Evolutionary conservation across 2,113 vertebrate species (phyloP).

Genomic region (Toxotes jaculatrix): DNA sequence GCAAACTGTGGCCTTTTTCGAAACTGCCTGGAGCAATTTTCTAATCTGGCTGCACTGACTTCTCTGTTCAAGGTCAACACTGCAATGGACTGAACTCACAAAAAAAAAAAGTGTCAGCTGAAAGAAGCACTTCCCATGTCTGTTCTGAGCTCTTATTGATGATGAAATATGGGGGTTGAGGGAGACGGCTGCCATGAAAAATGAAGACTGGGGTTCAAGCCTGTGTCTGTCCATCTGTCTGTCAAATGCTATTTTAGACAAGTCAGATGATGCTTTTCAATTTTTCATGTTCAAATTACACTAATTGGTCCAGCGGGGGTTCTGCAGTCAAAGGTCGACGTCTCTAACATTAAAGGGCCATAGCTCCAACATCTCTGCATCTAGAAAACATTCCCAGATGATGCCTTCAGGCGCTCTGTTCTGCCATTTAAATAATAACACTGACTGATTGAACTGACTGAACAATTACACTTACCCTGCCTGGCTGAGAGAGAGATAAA

Average conservation of each 20-base stretch:
- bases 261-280: not conserved
- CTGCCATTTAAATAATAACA: not conserved
- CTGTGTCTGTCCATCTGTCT: not conserved
- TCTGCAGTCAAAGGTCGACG: constrained; percentile 23
- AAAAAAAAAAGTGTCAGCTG: not conserved
- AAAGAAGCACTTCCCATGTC: not conserved
- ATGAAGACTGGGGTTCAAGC: not conserved
- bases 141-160: not conserved
- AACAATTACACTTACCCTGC: not conserved
- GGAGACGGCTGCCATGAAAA: not conserved
- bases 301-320: constrained; percentile 2
- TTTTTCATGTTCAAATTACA: not conserved
- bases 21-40: not conserved
- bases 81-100: not conserved
- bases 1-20: constrained; percentile 12
- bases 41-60: constrained; percentile 15
- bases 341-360: not conserved
- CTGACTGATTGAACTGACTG: too few relatives aligned
- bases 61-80: constrained; percentile 29
- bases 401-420: constrained; percentile 7
- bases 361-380: not conserved
- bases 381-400: not conserved
- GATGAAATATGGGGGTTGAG: not conserved
- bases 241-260: not conserved
- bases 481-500: too few relatives aligned